These are phyloP conservation scores for Galaxias olidus DNA, from an alignment of 2,797 vertebrate genomes.

Conservation along the genomic window DNA sequence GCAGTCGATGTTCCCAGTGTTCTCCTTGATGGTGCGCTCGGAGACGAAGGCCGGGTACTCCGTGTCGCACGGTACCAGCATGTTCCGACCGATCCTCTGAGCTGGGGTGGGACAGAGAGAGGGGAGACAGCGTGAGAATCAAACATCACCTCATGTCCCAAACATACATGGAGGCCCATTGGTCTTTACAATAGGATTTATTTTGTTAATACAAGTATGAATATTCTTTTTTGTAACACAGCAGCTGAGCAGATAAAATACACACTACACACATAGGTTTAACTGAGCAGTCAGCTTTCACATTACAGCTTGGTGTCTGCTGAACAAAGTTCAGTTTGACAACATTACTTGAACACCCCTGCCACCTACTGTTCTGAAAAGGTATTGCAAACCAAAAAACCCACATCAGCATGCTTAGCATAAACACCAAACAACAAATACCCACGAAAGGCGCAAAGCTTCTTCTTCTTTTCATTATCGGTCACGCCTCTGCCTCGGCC, in stretches of 20 bases:
- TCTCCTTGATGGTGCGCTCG: constrained; percentile 98
- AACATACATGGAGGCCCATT: too few relatives aligned
- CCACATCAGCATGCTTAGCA: constrained; percentile 5
- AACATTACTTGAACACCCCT: constrained; percentile 64
- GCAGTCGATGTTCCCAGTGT: constrained; percentile 91
- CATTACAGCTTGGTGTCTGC: too few relatives aligned
- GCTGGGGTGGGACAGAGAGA: constrained; percentile 64
- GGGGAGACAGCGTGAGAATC: neutral
- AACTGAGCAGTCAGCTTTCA: too few relatives aligned
- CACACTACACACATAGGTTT: too few relatives aligned
- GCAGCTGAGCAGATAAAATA: too few relatives aligned
- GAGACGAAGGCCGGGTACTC: constrained; percentile 98
- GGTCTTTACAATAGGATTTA: too few relatives aligned
- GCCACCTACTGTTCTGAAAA: constrained; percentile 63
- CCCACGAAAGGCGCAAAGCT: neutral
- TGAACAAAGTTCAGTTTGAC: neutral
- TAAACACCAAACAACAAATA: constrained; percentile 11
- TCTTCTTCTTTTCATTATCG: constrained; percentile 5
- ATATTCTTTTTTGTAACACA: too few relatives aligned
- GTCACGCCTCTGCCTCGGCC: neutral
- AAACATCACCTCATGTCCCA: neutral
- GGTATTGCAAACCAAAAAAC: constrained; percentile 31
- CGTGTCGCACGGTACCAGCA: constrained; percentile 93
- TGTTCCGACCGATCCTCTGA: constrained; percentile 85
- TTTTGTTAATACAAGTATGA: too few relatives aligned